Evolutionary conservation across 2,888 invertebrate genomes (phyloP), one percentile per base, ranked within the genome.

Genomic region (Drosophila pseudotakahashii): DNA sequence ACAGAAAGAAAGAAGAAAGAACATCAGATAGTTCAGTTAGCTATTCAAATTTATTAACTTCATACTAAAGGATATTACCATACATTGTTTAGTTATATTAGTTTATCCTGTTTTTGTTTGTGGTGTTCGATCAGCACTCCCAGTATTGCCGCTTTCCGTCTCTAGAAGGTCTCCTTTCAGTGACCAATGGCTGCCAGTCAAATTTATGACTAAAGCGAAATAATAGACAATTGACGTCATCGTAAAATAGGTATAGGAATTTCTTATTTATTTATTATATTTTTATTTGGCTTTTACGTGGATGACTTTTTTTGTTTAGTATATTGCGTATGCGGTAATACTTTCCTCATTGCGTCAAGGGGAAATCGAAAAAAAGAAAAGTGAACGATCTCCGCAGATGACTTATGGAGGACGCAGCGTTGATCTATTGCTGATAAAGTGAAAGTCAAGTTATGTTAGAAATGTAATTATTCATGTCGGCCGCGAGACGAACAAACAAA

Each of bases 391-490:
- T 34, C n/a, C 34, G 26, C 63, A 59, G 32, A 62, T 70, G 73
- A 83, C 62, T 73, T 78, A 85, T 82, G 67, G 76, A 63, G 58
- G 53, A 37, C 48, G 61, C 59, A 39, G 58, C 41, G 78, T 62
- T 73, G 78, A 79, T 76, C 80, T 75, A 86, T 82, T 69, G 87
- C 72, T 78, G 88, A 88, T 85, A 78, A 83, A 88, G 87, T 77
- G 83, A 86, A 88, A 88, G 86, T 88, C 88, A 86, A 86, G 83
- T 86, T 83, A 80, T 86, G 77, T 57, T 78, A 75, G 78, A 83
- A 79, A 85, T 78, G 86, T 77, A 88, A 88, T 83, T 88, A 79
- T 75, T 83, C 86, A 88, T 76, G 77, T 67, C 75, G 68, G 50
- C 11, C 1, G 30, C 26, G 32, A 58, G 47, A 52, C 54, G 58